phyloP scores from a whole-genome alignment of 2,888 invertebrate species.

The Eristalis intricaria region DNA sequence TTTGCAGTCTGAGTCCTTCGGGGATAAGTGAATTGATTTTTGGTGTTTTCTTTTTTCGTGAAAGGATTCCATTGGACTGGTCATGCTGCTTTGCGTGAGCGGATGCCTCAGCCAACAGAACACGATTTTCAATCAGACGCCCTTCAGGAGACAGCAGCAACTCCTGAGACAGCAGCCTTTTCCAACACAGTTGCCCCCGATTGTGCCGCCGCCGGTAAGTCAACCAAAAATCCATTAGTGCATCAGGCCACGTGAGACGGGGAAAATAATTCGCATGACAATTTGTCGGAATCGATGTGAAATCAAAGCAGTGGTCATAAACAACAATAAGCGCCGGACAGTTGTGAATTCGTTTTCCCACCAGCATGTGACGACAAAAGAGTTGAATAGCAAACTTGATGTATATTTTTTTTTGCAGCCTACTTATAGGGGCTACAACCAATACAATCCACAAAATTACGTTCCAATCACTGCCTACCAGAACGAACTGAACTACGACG shows the following conservation, averaged over 20 bases:
- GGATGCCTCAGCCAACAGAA: conserved; percentile 74
- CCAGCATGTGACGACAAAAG: conserved; percentile 56
- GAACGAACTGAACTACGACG: conserved; percentile 80
- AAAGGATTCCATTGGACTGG: conserved; percentile 50
- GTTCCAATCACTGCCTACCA: conserved; percentile 81
- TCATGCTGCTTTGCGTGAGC: conserved; percentile 63
- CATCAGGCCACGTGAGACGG: conserved; percentile 37
- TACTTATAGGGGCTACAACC: conserved; percentile 78
- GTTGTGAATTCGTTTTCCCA: conserved; percentile 21
- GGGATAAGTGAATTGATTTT: neutral
- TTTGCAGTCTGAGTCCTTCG: conserved; percentile 18
- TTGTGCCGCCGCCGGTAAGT: conserved; percentile 74
- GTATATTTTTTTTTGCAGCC: conserved; percentile 63
- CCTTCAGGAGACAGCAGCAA: conserved; percentile 76
- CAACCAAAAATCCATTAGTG: neutral
- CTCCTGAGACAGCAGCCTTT: conserved; percentile 69
- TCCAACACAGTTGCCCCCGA: conserved; percentile 74
- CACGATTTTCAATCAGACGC: conserved; percentile 76
- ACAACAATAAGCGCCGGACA: conserved; percentile 56
- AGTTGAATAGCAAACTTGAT: conserved; percentile 57
- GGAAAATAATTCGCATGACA: conserved; percentile 28
- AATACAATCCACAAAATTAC: conserved; percentile 78
- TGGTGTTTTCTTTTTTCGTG: neutral
- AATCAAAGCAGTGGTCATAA: conserved; percentile 56
- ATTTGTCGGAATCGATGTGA: conserved; percentile 64